Evolutionary conservation across 2,113 vertebrate genomes (phyloP).

Genomic region (Stictonetta naevosa): DNA sequence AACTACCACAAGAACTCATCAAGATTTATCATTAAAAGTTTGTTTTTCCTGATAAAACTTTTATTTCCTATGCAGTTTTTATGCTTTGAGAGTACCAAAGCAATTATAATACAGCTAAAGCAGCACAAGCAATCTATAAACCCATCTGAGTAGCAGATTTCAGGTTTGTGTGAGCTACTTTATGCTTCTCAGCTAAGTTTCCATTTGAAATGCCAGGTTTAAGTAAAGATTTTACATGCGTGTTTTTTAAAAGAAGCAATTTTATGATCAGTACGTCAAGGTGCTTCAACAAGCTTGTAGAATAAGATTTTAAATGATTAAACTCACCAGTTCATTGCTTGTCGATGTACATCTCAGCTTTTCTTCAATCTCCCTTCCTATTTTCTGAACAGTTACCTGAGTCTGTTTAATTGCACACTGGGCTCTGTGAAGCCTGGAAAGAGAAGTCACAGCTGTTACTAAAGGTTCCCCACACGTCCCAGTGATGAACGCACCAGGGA

Average conservation of each 20-base stretch:
- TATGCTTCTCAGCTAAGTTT: background rate
- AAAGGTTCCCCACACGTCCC: background rate
- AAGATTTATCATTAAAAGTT: background rate
- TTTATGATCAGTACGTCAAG: background rate
- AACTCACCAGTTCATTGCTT: slow-evolving; percentile 91
- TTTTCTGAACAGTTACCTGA: slow-evolving; percentile 97
- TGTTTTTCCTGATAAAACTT: slow-evolving; percentile 1
- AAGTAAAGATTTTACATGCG: background rate
- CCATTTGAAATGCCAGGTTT: background rate
- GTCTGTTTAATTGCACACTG: slow-evolving; percentile 99
- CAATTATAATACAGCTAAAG: background rate
- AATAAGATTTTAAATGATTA: background rate
- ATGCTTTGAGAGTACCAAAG: background rate
- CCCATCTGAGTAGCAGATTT: background rate
- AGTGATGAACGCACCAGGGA: accelerated
- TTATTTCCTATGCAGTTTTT: background rate
- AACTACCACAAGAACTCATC: background rate
- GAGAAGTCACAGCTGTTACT: slow-evolving; percentile 25
- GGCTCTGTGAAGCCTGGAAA: slow-evolving; percentile 92
- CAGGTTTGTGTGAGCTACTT: too few relatives aligned
- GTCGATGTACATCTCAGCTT: slow-evolving; percentile 90
- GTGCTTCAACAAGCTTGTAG: background rate
- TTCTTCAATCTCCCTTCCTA: slow-evolving; percentile 98
- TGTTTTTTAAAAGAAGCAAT: background rate
- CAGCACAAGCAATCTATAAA: background rate